Conservation (phyloP, 1,140 invertebrate species). For the Lucilia cuprina region DNA sequence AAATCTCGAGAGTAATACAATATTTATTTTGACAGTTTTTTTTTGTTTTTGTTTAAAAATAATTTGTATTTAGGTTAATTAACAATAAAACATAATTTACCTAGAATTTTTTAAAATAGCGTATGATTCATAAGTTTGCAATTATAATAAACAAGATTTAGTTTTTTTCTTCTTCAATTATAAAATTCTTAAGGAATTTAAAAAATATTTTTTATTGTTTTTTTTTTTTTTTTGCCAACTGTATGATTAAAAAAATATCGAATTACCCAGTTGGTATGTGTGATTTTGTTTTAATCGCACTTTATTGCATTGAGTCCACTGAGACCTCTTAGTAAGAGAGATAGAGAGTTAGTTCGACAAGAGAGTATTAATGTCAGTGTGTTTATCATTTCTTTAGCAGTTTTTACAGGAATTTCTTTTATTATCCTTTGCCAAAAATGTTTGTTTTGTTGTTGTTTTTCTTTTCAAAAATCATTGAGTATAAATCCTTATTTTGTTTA, state of each 20-base stretch:
- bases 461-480: not conserved
- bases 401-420: too few species aligned
- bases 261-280: not conserved
- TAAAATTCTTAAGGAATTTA: not conserved
- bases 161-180: not conserved
- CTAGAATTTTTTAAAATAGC: not conserved
- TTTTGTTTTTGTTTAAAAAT: not conserved
- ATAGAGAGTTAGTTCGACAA: too few species aligned
- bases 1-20: not conserved
- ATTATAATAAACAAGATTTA: not conserved
- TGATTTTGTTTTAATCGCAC: not conserved
- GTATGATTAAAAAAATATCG: not conserved
- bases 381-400: not conserved
- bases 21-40: conserved; percentile 15
- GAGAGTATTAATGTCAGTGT: not conserved
- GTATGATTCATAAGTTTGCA: not conserved
- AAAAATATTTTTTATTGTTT: not conserved
- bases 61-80: not conserved
- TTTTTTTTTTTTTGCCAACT: not conserved
- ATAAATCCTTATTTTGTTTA: not conserved
- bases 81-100: not conserved
- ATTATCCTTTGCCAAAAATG: not conserved
- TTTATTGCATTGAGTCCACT: not conserved
- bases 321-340: too few species aligned
- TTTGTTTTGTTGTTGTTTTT: not conserved